phyloP scores from a whole-genome alignment of 2,888 invertebrate genomes.

The Neoascia interrupta region DNA sequence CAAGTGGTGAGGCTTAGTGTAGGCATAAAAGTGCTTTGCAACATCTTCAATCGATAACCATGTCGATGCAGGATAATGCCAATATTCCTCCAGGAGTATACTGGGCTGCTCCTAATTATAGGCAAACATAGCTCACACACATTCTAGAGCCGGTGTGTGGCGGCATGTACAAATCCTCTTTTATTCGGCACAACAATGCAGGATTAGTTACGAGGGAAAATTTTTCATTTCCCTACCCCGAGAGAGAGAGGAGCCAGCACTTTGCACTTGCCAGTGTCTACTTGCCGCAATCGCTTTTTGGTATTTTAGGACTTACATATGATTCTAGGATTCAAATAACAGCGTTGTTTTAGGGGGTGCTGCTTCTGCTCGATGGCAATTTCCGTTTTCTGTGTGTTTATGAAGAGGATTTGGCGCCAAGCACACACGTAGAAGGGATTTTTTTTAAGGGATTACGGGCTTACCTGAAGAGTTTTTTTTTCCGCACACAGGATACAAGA shows the following conservation, averaged over 20 bases:
- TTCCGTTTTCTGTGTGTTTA: slow-evolving; percentile 3
- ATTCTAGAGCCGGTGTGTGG: no score
- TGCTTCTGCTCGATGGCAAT: slow-evolving; percentile 3
- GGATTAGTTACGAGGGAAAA: slow-evolving; percentile 2
- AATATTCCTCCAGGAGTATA: neutral
- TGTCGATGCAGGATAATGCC: no score
- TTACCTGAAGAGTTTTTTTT: slow-evolving; percentile 12
- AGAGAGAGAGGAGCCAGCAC: neutral
- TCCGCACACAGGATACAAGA: no score
- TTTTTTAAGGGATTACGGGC: slow-evolving; percentile 45
- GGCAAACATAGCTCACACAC: neutral
- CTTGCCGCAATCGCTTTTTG: neutral
- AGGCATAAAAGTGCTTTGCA: slow-evolving; percentile 9
- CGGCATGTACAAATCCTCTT: slow-evolving; percentile 13
- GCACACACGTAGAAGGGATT: slow-evolving; percentile 39
- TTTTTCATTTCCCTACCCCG: slow-evolving; percentile 15
- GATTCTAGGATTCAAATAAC: slow-evolving; percentile 3
- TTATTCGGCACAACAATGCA: neutral
- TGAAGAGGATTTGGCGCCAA: slow-evolving; percentile 10
- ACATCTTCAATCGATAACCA: neutral
- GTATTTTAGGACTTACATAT: neutral
- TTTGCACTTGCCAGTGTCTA: neutral
- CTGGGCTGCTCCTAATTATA: slow-evolving; percentile 19
- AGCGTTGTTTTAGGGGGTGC: slow-evolving; percentile 1
- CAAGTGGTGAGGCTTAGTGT: neutral